Evolutionary conservation across 2,797 vertebrate species (phyloP).

Genomic region (Gallirallus australis): DNA sequence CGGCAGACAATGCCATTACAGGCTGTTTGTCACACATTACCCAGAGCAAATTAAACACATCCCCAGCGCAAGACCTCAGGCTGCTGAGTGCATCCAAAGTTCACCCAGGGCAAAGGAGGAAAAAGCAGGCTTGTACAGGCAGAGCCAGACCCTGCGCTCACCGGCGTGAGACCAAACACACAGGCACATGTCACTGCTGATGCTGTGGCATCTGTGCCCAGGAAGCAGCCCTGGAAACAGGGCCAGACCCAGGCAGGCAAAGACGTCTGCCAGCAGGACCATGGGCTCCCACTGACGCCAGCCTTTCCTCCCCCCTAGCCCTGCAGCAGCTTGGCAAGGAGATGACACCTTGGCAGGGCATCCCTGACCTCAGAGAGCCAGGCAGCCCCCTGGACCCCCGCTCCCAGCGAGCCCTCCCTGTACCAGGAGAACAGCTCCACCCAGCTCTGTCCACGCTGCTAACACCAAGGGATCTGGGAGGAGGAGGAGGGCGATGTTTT

Average conservation of each 20-base stretch:
- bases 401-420: background rate
- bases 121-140: background rate
- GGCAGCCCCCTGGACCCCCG: rapidly evolving
- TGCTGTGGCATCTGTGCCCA: background rate
- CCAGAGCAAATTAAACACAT: background rate
- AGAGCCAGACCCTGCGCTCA: rapidly evolving
- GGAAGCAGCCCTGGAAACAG: background rate
- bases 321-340: background rate
- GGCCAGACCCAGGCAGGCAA: background rate
- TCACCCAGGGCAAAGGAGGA: background rate
- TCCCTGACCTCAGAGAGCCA: background rate
- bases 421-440: rapidly evolving
- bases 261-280: background rate
- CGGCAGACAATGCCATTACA: rapidly evolving
- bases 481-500: background rate
- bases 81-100: background rate
- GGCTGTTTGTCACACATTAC: background rate
- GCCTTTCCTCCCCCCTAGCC: background rate
- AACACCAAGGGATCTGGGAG: background rate
- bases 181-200: rapidly evolving
- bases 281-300: background rate
- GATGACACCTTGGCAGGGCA: background rate
- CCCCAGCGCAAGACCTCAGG: rapidly evolving
- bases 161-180: background rate
- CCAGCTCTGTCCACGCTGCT: background rate